phyloP scores from a whole-genome alignment of 2,797 vertebrate species.

The Myripristis jacobus region DNA sequence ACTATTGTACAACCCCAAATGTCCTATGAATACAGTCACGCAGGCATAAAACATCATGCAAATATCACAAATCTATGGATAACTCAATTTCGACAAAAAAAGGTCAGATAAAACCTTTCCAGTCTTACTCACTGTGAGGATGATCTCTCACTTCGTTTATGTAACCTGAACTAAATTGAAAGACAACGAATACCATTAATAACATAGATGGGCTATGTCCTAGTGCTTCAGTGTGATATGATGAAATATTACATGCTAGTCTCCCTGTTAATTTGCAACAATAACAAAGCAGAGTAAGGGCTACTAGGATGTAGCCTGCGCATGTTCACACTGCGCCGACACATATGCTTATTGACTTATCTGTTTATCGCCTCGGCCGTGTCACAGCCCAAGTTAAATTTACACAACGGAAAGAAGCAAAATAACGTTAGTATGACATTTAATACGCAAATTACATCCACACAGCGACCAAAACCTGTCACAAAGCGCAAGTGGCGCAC shows the following conservation, averaged over 20 bases:
- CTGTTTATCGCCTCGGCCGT: too few species aligned
- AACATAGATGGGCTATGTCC: background rate
- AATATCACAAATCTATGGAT: too few species aligned
- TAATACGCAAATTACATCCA: background rate
- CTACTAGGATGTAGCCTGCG: background rate
- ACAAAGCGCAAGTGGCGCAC: constrained; percentile 30
- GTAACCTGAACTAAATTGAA: background rate
- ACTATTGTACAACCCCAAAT: too few species aligned
- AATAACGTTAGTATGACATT: background rate
- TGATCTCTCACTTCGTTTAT: background rate
- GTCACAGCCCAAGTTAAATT: background rate
- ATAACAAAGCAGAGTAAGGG: background rate
- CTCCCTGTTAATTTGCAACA: background rate
- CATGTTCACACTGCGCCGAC: background rate
- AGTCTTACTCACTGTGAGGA: too few species aligned
- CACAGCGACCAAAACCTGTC: background rate
- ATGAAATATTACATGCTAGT: background rate
- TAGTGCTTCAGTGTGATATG: background rate
- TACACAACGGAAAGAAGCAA: background rate
- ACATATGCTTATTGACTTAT: too few species aligned
- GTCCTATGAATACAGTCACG: too few species aligned
- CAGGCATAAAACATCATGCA: too few species aligned
- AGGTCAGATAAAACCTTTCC: too few species aligned
- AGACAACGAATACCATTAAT: background rate
- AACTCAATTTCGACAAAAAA: too few species aligned